Conservation (phyloP, 2,888 invertebrate genomes). For the Ornithoptera alexandrae region DNA sequence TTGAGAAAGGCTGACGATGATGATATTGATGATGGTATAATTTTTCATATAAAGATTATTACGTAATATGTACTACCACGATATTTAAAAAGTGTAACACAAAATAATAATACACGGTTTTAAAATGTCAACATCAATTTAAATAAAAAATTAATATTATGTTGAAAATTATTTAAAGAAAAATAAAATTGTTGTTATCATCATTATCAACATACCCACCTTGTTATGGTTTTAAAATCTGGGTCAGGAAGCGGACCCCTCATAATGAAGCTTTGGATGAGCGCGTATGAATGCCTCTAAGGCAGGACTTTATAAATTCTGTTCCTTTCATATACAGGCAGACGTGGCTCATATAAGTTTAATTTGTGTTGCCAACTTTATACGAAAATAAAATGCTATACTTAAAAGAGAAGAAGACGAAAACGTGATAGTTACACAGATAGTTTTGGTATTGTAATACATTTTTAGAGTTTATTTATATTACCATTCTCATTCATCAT, state of each 20-base stretch:
- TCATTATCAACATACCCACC: constrained; percentile 8
- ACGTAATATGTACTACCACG: no score
- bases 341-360: constrained; percentile 13
- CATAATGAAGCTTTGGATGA: constrained; percentile 19
- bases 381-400: constrained; percentile 1
- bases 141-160: no score
- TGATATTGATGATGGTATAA: no score
- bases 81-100: no score
- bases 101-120: no score
- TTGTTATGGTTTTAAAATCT: constrained; percentile 21
- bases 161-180: not conserved
- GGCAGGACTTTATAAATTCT: constrained; percentile 26
- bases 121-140: no score
- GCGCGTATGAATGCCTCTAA: constrained; percentile 17
- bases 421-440: not conserved
- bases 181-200: constrained; percentile 2
- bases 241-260: constrained; percentile 14
- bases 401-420: not conserved
- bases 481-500: no score
- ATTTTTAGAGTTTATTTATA: no score
- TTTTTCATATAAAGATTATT: no score
- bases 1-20: no score
- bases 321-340: constrained; percentile 17
- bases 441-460: no score
- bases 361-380: constrained; percentile 9